phyloP scores from a whole-genome alignment of 2,888 invertebrate genomes.

The Drosophila ochracea region DNA sequence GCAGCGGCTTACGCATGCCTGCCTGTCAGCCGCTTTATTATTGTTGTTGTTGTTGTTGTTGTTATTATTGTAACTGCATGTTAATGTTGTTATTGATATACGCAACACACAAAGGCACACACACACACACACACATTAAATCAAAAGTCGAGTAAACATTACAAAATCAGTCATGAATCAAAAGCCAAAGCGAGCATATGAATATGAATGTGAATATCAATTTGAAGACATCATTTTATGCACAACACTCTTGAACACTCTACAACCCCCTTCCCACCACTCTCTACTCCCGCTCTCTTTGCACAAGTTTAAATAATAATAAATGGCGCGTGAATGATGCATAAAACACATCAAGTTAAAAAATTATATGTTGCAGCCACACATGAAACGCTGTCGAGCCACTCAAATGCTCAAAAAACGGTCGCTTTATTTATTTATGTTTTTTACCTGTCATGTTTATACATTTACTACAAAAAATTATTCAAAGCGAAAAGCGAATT shows the following conservation, averaged over 20 bases:
- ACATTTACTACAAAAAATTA: background rate
- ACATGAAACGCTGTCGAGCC: constrained; percentile 18
- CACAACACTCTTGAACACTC: background rate
- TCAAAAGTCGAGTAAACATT: constrained; percentile 33
- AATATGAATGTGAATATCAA: constrained; percentile 49
- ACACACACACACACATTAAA: constrained; percentile 8
- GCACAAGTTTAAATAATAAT: constrained; percentile 44
- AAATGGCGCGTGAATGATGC: constrained; percentile 77
- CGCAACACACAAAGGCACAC: constrained; percentile 11
- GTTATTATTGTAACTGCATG: constrained; percentile 58
- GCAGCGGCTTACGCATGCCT: constrained; percentile 68
- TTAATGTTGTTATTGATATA: constrained; percentile 74
- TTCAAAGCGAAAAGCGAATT: constrained; percentile 50
- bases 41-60: constrained; percentile 40
- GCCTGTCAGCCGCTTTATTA: constrained; percentile 62
- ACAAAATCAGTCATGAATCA: constrained; percentile 3
- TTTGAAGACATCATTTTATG: constrained; percentile 31
- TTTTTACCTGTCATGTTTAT: constrained; percentile 21
- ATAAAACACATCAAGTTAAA: constrained; percentile 71
- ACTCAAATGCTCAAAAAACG: constrained; percentile 32
- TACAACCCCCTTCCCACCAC: background rate
- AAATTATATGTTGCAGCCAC: constrained; percentile 32
- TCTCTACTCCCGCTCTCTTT: background rate
- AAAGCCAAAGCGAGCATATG: constrained; percentile 28
- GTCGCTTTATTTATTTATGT: constrained; percentile 7